A percentile compares a stretch with the other conserved stretches of the same genome.
Evolutionary conservation across 2,113 vertebrate genomes (phyloP).

Genomic region (Pedionomus torquatus): DNA sequence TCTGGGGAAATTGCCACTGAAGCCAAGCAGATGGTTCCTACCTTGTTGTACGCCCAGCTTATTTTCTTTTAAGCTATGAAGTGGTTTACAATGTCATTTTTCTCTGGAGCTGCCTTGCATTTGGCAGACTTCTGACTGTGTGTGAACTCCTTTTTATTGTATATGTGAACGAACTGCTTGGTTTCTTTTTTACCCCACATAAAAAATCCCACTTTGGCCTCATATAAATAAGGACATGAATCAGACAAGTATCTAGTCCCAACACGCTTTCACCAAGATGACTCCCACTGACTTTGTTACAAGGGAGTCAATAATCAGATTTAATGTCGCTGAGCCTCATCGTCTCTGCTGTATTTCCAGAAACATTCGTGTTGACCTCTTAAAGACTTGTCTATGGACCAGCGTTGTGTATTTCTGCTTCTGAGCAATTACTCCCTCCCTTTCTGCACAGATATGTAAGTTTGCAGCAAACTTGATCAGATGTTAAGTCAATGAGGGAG

Average conservation of each 20-base stretch:
- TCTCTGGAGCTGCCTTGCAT: slow-evolving; percentile 28
- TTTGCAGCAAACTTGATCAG: not conserved
- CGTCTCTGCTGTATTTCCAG: not conserved
- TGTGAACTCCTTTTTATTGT: slow-evolving; percentile 26
- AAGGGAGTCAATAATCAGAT: slow-evolving; percentile 7
- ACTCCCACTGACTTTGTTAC: not conserved
- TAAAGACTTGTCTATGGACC: not conserved
- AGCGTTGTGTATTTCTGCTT: not conserved
- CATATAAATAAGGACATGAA: not conserved
- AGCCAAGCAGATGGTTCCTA: slow-evolving; percentile 62
- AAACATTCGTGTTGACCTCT: not conserved
- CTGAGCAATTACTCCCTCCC: not conserved
- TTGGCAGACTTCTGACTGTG: slow-evolving; percentile 16
- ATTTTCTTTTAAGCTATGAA: slow-evolving; percentile 46
- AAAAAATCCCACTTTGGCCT: not conserved
- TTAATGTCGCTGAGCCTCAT: not conserved
- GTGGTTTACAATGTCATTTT: slow-evolving; percentile 46
- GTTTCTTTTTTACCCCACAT: not conserved
- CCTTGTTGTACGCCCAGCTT: slow-evolving; percentile 47
- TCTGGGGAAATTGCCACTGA: slow-evolving; percentile 51
- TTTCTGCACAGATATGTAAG: not conserved
- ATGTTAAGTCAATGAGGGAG: not conserved
- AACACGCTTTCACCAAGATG: not conserved
- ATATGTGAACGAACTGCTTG: not conserved
- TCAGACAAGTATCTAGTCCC: not conserved